Evolutionary conservation across 64 coral and sea anemone species (phyloP).

Genomic region (Orbicella faveolata): DNA sequence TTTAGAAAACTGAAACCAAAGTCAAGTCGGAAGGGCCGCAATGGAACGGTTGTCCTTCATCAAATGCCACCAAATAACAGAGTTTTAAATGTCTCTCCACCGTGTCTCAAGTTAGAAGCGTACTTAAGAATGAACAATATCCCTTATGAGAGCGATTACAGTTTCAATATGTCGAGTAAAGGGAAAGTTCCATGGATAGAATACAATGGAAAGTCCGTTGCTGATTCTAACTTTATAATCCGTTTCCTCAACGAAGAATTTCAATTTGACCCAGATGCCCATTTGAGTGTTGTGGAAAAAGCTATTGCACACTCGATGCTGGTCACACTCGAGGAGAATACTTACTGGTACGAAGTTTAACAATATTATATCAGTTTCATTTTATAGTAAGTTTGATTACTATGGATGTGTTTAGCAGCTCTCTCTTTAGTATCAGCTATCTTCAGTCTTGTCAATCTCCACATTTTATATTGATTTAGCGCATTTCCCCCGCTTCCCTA

Average conservation of each 20-base stretch:
- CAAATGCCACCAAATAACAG: constrained; percentile 25
- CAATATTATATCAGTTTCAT: background rate
- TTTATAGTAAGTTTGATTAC: background rate
- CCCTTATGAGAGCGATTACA: constrained; percentile 50
- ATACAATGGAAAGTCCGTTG: constrained; percentile 23
- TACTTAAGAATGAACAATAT: constrained; percentile 63
- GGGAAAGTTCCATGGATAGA: constrained; percentile 64
- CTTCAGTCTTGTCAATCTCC: no score
- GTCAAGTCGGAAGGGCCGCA: background rate
- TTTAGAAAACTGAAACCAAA: background rate
- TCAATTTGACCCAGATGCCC: constrained; percentile 48
- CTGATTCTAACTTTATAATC: constrained; percentile 64
- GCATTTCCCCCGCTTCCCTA: no score
- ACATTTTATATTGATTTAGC: no score
- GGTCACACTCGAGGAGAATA: constrained; percentile 72
- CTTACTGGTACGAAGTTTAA: constrained; percentile 40
- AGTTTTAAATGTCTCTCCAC: constrained; percentile 49
- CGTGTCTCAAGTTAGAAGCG: constrained; percentile 57
- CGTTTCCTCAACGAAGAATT: constrained; percentile 66
- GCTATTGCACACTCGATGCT: constrained; percentile 36
- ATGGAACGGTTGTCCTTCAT: constrained; percentile 46
- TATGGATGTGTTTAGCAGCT: background rate
- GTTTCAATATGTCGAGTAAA: constrained; percentile 52
- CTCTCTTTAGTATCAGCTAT: no score
- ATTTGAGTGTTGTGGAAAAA: constrained; percentile 48